Evolutionary conservation across 2,888 invertebrate genomes (phyloP).

Genomic region (Hypsopygia costalis): DNA sequence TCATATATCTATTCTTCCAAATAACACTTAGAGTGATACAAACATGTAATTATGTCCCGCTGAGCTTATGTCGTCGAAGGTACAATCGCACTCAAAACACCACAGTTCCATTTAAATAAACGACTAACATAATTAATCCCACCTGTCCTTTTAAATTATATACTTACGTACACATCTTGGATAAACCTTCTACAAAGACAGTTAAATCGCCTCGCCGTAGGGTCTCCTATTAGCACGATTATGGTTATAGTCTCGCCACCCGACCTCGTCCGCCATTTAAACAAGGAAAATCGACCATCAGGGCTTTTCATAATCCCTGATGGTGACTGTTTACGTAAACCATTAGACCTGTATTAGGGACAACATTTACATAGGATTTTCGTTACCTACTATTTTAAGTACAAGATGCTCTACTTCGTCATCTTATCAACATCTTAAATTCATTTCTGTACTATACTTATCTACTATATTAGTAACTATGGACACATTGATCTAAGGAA

Average conservation of each 20-base stretch:
- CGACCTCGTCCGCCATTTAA: conserved; percentile 10
- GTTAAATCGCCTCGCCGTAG: background rate
- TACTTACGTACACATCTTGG: background rate
- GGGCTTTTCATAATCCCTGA: conserved; percentile 13
- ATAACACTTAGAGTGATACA: too few species aligned
- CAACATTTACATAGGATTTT: background rate
- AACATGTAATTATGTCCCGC: too few species aligned
- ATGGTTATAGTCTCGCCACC: background rate
- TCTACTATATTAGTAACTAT: too few species aligned
- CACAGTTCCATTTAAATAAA: too few species aligned
- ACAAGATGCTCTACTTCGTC: background rate
- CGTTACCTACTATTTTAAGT: background rate
- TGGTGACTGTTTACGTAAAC: conserved; percentile 4
- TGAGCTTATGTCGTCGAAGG: too few species aligned
- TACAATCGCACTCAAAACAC: too few species aligned
- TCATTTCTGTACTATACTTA: too few species aligned
- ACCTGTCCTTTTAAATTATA: background rate
- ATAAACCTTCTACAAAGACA: background rate
- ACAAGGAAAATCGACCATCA: conserved; percentile 12
- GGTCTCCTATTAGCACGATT: background rate
- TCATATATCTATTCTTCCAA: too few species aligned
- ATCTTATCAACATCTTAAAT: too few species aligned
- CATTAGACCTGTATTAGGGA: background rate
- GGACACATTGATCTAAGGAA: too few species aligned
- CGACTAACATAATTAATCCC: too few species aligned